Base-by-base conservation (phyloP, 2,113 vertebrate genomes). In the Cyrtonyx montezumae region DNA sequence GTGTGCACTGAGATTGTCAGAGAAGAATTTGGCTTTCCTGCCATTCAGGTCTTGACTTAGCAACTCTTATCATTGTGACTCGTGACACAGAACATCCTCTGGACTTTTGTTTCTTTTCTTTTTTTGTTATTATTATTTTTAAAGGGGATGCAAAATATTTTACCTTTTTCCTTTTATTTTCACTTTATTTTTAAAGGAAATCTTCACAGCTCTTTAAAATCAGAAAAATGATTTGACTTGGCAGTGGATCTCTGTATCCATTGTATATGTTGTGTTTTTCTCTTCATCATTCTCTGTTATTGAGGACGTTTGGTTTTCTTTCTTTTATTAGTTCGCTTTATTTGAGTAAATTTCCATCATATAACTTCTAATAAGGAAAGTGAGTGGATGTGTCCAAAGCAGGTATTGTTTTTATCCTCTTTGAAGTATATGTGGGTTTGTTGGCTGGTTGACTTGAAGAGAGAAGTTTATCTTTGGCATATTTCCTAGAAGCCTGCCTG, bases 401-500 rank as follows among this genome's bases (percentile, higher is more conserved):
- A 93, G 87, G 84, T 91, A 79, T 66, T 69, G 79, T 81, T 86
- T 58, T 13, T 62, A 15, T 42, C 53, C 46, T 73, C 80, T 84
- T 8, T 91, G 75, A 77, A 90, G 61, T 0, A 0, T 40, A 48
- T 18, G 8, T 19, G 36, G 36, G 43, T n/a, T 86, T 94, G 43
- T 86, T 90, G 73, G 73, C 68, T 53, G 73, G 37, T 15, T 46
- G 62, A 93, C 73, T 80, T 62, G 62, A 79, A 93, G 22, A 43
- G 43, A 55, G 67, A 63, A 78, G 62, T 81, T 93, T 86, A 37
- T 56, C 93, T 94, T 90, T 81, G 79, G 74, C 74, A 78, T 84
- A n/a, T 58, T 83, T 76, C 61, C 66, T 94, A 61, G 85, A 74
- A 84, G 48, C 61, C 86, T 94, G 46, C 30, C 63, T 79, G 45